Percentiles rank a stretch among this genome's conserved stretches.
Conservation (phyloP, 2,888 invertebrate species). For the Lacanobia wlatinum region DNA sequence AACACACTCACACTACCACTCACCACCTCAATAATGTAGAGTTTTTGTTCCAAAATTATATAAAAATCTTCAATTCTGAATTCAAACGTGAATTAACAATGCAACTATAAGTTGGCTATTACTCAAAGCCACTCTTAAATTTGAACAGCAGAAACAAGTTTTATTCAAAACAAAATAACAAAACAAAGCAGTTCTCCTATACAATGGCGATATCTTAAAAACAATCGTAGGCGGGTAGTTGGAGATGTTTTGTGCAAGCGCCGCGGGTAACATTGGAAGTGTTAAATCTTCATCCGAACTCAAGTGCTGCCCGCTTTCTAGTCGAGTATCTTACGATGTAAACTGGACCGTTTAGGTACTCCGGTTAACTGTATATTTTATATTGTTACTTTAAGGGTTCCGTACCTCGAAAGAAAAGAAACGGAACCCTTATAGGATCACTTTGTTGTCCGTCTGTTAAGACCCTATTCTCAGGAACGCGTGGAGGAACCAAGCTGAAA, state of each 20-base stretch:
- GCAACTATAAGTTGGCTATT: neutral
- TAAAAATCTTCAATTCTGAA: no score
- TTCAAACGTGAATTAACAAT: neutral
- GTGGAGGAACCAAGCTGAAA: no score
- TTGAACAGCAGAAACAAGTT: neutral
- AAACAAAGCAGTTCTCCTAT: conserved; percentile 12
- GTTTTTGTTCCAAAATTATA: no score
- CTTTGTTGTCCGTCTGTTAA: no score
- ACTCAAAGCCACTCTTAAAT: neutral
- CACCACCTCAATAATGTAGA: no score
- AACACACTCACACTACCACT: no score
- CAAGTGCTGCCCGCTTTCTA: conserved; percentile 18
- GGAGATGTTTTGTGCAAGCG: conserved; percentile 55
- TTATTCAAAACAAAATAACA: conserved; percentile 12
- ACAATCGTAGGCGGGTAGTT: conserved; percentile 48
- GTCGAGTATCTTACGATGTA: conserved; percentile 1
- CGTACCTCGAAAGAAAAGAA: no score
- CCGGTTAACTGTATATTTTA: neutral
- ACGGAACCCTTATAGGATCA: no score
- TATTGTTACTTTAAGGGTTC: neutral
- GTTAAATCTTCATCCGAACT: conserved; percentile 67
- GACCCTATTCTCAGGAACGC: no score
- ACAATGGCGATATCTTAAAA: conserved; percentile 37
- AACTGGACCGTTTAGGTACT: neutral
- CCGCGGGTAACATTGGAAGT: conserved; percentile 59